These are phyloP conservation scores for Linurgus olivaceus DNA, from an alignment of 2,797 vertebrate species.

Conservation along the genomic window DNA sequence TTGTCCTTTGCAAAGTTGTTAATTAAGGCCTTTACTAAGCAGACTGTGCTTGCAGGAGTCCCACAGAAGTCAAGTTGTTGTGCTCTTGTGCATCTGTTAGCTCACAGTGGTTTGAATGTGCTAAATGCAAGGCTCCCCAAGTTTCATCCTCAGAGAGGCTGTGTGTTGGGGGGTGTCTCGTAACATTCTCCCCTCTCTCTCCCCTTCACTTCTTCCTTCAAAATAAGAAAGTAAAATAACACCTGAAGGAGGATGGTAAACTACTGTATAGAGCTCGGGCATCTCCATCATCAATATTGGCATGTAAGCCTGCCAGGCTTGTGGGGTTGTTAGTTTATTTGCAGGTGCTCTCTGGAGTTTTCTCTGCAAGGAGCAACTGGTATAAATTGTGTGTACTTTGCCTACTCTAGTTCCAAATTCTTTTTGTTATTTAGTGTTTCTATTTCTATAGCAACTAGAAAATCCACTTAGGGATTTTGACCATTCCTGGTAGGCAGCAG, in stretches of 20 bases:
- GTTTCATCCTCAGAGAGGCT: not conserved
- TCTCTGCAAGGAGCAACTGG: conserved; percentile 10
- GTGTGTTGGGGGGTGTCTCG: not conserved
- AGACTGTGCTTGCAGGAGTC: conserved; percentile 57
- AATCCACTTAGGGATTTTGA: conserved; percentile 17
- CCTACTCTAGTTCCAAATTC: not conserved
- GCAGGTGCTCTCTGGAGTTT: conserved; percentile 9
- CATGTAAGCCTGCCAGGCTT: not conserved
- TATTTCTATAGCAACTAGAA: conserved; percentile 49
- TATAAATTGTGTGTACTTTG: conserved; percentile 46
- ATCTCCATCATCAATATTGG: not conserved
- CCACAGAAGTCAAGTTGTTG: conserved; percentile 32
- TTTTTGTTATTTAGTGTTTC: conserved; percentile 24
- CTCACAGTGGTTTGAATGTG: not conserved
- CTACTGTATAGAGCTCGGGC: not conserved
- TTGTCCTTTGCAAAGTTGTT: conserved; percentile 68
- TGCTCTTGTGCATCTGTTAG: conserved; percentile 13
- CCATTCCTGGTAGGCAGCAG: not conserved
- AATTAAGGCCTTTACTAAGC: conserved; percentile 59
- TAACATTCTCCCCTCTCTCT: not conserved
- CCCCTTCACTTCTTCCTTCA: not conserved
- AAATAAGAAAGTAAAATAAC: not conserved
- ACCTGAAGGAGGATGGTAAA: not conserved
- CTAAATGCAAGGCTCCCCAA: not conserved
- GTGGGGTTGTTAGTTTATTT: not conserved